A percentile compares a stretch with the other conserved stretches of the same genome.
Conservation (phyloP, 2,113 vertebrate species). For the Canis aureus region DNA sequence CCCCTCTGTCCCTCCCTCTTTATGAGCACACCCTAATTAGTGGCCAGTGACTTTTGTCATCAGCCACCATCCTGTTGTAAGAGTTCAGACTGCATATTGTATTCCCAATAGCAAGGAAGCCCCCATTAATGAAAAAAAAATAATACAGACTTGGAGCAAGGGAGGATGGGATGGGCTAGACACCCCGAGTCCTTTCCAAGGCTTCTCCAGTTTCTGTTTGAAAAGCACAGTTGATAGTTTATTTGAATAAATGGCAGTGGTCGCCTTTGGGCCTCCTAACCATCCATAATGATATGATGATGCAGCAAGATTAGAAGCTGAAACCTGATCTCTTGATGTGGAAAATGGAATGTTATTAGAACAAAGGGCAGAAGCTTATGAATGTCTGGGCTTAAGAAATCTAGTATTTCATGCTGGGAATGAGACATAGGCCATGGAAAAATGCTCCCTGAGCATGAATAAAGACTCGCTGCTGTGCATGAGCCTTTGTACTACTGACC, state of each 20-base stretch:
- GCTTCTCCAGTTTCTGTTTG: constrained; percentile 63
- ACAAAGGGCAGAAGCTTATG: not conserved
- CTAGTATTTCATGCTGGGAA: constrained; percentile 38
- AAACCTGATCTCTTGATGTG: constrained; percentile 29
- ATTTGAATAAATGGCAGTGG: not conserved
- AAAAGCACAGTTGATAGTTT: constrained; percentile 38
- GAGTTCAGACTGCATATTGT: constrained; percentile 84
- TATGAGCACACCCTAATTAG: constrained; percentile 79
- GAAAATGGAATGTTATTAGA: constrained; percentile 36
- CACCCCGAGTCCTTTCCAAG: not conserved
- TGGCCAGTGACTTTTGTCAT: constrained; percentile 74
- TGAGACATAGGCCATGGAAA: constrained; percentile 32
- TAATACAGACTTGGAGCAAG: not conserved
- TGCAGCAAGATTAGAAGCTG: not conserved
- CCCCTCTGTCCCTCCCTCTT: constrained; percentile 76
- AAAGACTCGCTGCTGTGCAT: not conserved
- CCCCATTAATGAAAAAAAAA: not conserved
- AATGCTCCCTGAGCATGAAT: not conserved
- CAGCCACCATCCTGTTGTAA: constrained; percentile 77
- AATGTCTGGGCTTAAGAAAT: constrained; percentile 20
- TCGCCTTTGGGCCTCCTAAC: not conserved
- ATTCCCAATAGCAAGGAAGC: constrained; percentile 82
- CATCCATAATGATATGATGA: not conserved
- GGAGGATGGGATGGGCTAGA: not conserved
- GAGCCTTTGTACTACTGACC: constrained; percentile 34